These are phyloP conservation scores for Rhinogobio ventralis DNA, from an alignment of 2,797 vertebrate species.

Conservation along the genomic window DNA sequence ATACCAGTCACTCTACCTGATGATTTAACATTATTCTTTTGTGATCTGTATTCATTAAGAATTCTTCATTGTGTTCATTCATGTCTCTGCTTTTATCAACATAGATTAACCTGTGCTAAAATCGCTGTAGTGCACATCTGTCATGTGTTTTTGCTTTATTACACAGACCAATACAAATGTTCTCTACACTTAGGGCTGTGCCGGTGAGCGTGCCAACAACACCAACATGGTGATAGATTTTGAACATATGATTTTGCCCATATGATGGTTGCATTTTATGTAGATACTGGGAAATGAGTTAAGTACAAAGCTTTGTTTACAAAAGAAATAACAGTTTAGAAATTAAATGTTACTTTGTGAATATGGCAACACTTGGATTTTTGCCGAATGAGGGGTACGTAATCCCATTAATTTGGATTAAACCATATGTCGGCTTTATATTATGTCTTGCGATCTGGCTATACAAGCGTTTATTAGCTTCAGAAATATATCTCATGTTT, in stretches of 20 bases:
- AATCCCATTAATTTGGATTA: neutral
- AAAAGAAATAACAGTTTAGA: neutral
- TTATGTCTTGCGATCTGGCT: neutral
- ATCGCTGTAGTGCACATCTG: neutral
- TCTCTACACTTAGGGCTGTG: neutral
- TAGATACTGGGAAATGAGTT: neutral
- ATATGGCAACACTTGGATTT: neutral
- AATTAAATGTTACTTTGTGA: neutral
- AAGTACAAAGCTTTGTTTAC: neutral
- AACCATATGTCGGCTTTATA: neutral
- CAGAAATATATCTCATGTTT: neutral
- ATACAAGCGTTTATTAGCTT: neutral
- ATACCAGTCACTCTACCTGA: neutral
- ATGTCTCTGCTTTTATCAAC: neutral
- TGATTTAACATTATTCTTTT: neutral
- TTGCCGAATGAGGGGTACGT: neutral
- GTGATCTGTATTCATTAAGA: neutral
- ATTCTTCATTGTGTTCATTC: neutral
- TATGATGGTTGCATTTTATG: neutral
- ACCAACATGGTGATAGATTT: neutral
- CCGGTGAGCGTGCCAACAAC: neutral
- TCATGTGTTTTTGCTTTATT: neutral
- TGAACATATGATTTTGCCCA: neutral
- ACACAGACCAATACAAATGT: neutral
- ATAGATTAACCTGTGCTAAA: neutral